These are phyloP conservation scores for Amphiprion ocellaris DNA, from an alignment of 2,113 vertebrate genomes.

Conservation along the genomic window DNA sequence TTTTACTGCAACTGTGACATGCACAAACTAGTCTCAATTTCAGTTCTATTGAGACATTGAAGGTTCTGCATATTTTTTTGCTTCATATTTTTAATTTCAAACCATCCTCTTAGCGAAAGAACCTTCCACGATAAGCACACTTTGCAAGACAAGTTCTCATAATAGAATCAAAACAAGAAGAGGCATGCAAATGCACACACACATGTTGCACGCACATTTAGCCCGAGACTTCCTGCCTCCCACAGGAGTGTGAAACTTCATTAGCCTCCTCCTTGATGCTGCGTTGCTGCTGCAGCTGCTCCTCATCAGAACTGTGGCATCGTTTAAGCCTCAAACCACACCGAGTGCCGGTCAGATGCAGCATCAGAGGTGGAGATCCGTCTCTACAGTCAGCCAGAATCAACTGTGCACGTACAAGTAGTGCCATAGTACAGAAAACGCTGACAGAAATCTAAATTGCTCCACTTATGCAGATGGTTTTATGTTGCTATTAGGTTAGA, in stretches of 20 bases:
- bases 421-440: no score
- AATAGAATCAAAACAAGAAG: slow-evolving; percentile 21
- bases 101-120: not conserved
- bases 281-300: slow-evolving; percentile 53
- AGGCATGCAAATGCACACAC: slow-evolving; percentile 10
- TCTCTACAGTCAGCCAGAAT: no score
- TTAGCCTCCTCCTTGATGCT: slow-evolving; percentile 57
- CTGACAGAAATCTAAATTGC: no score
- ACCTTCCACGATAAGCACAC: not conserved
- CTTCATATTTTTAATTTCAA: not conserved
- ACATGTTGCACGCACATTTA: not conserved
- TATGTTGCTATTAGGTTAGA: no score
- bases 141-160: slow-evolving; percentile 14
- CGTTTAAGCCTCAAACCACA: not conserved
- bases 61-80: not conserved
- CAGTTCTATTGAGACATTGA: not conserved
- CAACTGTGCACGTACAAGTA: no score
- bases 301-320: slow-evolving; percentile 39
- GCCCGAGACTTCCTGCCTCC: slow-evolving; percentile 58
- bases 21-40: no score
- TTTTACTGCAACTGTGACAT: not conserved
- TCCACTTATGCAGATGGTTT: no score
- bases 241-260: slow-evolving; percentile 66
- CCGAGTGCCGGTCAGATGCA: not conserved
- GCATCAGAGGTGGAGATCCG: slow-evolving; percentile 7